Percentiles rank a stretch among this genome's conserved stretches.
phyloP scores from a whole-genome alignment of 2,888 invertebrate genomes.

The Lepidochrysops patricia region DNA sequence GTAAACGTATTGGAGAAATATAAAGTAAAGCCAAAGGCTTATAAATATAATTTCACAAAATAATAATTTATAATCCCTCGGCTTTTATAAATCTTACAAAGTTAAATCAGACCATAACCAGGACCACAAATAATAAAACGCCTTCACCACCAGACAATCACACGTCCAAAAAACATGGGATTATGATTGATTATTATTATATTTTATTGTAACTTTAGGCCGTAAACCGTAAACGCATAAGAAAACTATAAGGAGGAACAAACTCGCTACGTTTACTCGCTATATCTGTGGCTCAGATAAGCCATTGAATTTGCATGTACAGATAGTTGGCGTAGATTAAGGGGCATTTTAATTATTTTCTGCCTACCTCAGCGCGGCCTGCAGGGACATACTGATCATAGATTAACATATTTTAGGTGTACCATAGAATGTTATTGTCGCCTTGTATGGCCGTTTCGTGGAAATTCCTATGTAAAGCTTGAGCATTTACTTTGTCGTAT shows the following conservation, averaged over 20 bases:
- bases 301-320: slow-evolving; percentile 47
- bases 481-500: slow-evolving; percentile 18
- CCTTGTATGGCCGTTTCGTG: neutral
- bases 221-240: too few relatives aligned
- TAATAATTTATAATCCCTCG: too few relatives aligned
- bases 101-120: too few relatives aligned
- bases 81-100: too few relatives aligned
- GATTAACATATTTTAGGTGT: slow-evolving; percentile 7
- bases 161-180: too few relatives aligned
- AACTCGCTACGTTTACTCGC: neutral
- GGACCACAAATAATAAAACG: too few relatives aligned
- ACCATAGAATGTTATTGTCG: neutral
- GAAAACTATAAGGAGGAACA: too few relatives aligned
- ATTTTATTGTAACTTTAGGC: too few relatives aligned
- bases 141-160: too few relatives aligned
- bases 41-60: too few relatives aligned
- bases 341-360: slow-evolving; percentile 17
- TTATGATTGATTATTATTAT: too few relatives aligned
- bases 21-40: neutral
- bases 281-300: slow-evolving; percentile 34
- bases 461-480: slow-evolving; percentile 12
- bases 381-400: slow-evolving; percentile 14
- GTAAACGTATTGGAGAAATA: too few relatives aligned
- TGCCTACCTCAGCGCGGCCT: slow-evolving; percentile 17
- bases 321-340: slow-evolving; percentile 30